Conservation (phyloP, 1,140 invertebrate genomes). For the Vanessa tameamea region DNA sequence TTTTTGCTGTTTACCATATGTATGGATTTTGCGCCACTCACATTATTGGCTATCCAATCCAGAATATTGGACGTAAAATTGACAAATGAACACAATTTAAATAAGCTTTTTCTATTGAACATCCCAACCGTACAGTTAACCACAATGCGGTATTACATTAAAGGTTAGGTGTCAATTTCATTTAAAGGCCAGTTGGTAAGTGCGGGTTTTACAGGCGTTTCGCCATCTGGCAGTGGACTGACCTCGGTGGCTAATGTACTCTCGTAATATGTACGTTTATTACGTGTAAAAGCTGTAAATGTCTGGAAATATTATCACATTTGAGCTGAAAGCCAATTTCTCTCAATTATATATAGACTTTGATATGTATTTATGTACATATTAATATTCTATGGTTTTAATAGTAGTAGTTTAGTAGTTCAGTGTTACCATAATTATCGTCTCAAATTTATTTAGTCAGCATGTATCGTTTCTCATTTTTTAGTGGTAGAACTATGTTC, state of each 20-base stretch:
- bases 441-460: too few species aligned
- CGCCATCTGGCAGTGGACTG: slow-evolving; percentile 38
- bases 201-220: slow-evolving; percentile 38
- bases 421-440: too few species aligned
- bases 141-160: slow-evolving; percentile 26
- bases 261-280: slow-evolving; percentile 41
- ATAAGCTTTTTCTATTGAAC: neutral
- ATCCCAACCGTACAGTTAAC: slow-evolving; percentile 5
- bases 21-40: neutral
- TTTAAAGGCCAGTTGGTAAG: slow-evolving; percentile 31
- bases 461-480: too few species aligned
- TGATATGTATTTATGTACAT: neutral
- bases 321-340: slow-evolving; percentile 25
- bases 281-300: slow-evolving; percentile 38
- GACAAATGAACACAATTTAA: neutral
- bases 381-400: neutral
- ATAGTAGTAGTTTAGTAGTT: neutral
- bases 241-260: slow-evolving; percentile 41
- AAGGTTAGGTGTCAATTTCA: slow-evolving; percentile 32
- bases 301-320: slow-evolving; percentile 36
- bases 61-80: neutral
- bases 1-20: too few species aligned
- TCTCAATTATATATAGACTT: slow-evolving; percentile 14
- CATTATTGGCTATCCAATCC: neutral
- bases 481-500: too few species aligned